Conservation (phyloP, 1,140 invertebrate genomes). For the Bombus huntii region DNA sequence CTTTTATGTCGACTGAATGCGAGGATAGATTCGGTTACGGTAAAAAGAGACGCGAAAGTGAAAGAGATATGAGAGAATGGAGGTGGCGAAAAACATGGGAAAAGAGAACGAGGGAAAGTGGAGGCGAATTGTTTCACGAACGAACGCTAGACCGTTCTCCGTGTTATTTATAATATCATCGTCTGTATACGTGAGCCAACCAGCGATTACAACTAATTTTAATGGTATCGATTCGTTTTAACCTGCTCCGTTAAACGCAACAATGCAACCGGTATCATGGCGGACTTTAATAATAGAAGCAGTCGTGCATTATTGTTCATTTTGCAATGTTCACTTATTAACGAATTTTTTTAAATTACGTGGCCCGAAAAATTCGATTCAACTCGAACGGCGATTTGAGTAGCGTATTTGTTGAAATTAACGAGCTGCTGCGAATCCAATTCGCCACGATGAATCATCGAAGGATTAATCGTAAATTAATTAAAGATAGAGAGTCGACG, state of each 20-base stretch:
- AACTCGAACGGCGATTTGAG: neutral
- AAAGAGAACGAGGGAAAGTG: slow-evolving; percentile 5
- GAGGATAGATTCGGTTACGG: slow-evolving; percentile 23
- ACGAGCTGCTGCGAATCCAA: slow-evolving; percentile 14
- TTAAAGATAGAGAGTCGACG: slow-evolving; percentile 35
- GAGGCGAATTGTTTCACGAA: slow-evolving; percentile 23
- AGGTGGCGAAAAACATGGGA: neutral
- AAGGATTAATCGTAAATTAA: slow-evolving; percentile 55
- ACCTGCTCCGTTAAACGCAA: neutral
- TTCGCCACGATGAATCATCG: slow-evolving; percentile 47
- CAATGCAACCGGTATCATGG: neutral
- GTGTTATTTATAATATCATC: neutral
- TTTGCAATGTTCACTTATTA: neutral
- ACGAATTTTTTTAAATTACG: neutral
- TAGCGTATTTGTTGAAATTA: slow-evolving; percentile 29
- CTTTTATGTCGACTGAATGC: slow-evolving; percentile 43
- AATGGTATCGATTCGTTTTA: slow-evolving; percentile 6
- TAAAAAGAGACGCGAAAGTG: slow-evolving; percentile 34
- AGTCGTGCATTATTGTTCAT: neutral
- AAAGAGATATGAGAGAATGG: neutral
- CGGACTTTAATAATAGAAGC: neutral
- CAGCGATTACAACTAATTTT: slow-evolving; percentile 2
- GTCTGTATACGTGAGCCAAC: neutral
- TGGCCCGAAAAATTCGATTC: neutral
- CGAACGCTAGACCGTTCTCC: neutral